These are phyloP conservation scores for Melanerpes formicivorus DNA, from an alignment of 2,113 vertebrate species.

Conservation along the genomic window DNA sequence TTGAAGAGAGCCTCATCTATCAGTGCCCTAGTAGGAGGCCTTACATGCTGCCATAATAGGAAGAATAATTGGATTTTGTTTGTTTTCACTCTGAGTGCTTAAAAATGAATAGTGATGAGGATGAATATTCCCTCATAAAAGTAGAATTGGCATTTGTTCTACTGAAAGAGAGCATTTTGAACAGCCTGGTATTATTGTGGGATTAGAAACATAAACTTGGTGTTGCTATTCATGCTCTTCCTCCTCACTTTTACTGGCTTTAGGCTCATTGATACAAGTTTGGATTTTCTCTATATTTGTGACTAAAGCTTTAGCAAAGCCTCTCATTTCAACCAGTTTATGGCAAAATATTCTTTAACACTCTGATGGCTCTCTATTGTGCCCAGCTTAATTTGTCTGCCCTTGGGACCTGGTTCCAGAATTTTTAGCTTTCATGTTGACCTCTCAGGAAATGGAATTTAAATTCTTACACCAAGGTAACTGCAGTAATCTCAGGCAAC, in stretches of 20 bases:
- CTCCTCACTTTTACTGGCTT: neutral
- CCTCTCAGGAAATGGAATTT: neutral
- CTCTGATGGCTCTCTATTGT: accelerated
- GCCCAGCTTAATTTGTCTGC: neutral
- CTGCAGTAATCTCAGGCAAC: neutral
- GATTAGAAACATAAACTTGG: neutral
- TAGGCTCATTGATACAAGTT: neutral
- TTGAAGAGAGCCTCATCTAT: neutral
- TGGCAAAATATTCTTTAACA: neutral
- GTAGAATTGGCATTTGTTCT: neutral
- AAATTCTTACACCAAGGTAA: neutral
- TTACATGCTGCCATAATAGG: neutral
- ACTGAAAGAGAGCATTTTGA: neutral
- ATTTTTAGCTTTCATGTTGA: neutral
- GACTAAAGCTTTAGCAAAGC: neutral
- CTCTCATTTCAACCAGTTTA: neutral
- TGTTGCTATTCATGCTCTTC: neutral
- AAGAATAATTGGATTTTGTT: neutral
- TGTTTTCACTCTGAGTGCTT: neutral
- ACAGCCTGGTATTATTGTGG: neutral
- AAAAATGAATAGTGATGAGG: neutral
- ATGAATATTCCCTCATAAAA: neutral
- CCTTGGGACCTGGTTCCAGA: neutral
- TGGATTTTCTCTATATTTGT: accelerated
- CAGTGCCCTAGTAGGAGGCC: neutral